These are phyloP conservation scores for Hassar affinis DNA, from an alignment of 2,113 vertebrate genomes.

Conservation along the genomic window DNA sequence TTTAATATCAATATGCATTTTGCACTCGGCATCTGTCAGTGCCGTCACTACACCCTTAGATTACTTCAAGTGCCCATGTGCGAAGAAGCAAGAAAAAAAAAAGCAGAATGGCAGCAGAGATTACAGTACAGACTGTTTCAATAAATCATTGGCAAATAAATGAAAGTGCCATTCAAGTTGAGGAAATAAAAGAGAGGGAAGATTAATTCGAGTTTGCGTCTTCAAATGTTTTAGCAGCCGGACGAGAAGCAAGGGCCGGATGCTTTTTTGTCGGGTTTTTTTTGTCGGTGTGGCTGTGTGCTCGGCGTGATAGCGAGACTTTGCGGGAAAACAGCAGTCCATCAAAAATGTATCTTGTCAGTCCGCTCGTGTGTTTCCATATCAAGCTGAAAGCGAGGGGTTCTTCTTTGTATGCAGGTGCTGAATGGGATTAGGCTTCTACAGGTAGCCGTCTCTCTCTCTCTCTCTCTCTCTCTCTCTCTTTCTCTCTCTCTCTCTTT, in stretches of 20 bases:
- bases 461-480: slow-evolving; percentile 47
- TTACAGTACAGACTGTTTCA: slow-evolving; percentile 41
- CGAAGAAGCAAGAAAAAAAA: slow-evolving; percentile 4
- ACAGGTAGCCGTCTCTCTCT: slow-evolving; percentile 72
- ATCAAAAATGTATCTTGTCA: slow-evolving; percentile 59
- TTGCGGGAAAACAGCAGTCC: slow-evolving; percentile 56
- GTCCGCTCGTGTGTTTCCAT: slow-evolving; percentile 62
- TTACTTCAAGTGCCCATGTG: slow-evolving; percentile 30
- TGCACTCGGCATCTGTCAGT: not conserved
- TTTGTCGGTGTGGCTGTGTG: slow-evolving; percentile 37
- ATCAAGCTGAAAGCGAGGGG: slow-evolving; percentile 57
- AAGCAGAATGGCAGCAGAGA: slow-evolving; percentile 13
- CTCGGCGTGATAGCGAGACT: slow-evolving; percentile 58
- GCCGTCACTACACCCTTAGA: slow-evolving; percentile 9
- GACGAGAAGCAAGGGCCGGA: slow-evolving; percentile 37
- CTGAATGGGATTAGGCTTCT: slow-evolving; percentile 67
- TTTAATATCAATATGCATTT: slow-evolving; percentile 34
- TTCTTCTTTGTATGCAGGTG: slow-evolving; percentile 71
- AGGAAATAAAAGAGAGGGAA: slow-evolving; percentile 34
- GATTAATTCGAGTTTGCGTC: slow-evolving; percentile 42
- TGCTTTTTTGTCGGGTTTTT: slow-evolving; percentile 31
- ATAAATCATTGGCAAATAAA: slow-evolving; percentile 43
- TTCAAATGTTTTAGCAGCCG: slow-evolving; percentile 49
- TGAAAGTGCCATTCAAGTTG: slow-evolving; percentile 32
- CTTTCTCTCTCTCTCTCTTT: slow-evolving; percentile 45